These are phyloP conservation scores for Holotrichia oblita DNA, from an alignment of 1,140 invertebrate genomes.

Conservation along the genomic window DNA sequence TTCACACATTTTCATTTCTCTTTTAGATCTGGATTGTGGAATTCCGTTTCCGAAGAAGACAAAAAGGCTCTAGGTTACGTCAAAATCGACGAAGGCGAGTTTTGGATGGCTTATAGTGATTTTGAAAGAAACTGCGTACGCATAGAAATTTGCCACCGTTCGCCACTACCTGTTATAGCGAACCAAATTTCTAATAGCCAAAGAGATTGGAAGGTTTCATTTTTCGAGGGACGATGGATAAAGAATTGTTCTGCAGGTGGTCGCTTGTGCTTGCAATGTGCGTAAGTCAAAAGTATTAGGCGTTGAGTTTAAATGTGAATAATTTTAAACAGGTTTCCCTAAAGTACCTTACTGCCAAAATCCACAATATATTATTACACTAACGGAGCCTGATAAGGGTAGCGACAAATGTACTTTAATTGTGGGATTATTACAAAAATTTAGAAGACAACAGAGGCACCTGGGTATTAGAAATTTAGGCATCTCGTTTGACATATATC, in stretches of 20 bases:
- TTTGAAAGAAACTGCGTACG: background rate
- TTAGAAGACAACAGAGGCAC: slow-evolving; percentile 8
- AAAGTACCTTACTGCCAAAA: background rate
- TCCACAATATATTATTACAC: background rate
- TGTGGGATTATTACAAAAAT: slow-evolving; percentile 1
- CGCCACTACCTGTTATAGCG: background rate
- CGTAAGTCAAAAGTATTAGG: background rate
- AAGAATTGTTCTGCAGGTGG: background rate
- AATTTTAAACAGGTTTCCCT: no score
- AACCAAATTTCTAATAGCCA: background rate
- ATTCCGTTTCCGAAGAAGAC: background rate
- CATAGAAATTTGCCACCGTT: background rate
- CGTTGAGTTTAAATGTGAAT: no score
- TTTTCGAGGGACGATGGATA: background rate
- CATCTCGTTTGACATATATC: background rate
- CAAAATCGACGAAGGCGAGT: background rate
- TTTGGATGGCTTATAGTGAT: slow-evolving; percentile 4
- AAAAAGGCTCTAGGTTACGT: background rate
- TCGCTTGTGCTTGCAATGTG: background rate
- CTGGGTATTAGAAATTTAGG: background rate
- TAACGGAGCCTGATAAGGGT: background rate
- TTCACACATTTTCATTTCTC: background rate
- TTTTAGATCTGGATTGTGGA: background rate
- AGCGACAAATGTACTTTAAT: background rate
- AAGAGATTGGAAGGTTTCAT: background rate